Evolutionary conservation across 2,888 invertebrate genomes (phyloP), one percentile per base, ranked within the genome.

Genomic region (Dryomyza anilis): DNA sequence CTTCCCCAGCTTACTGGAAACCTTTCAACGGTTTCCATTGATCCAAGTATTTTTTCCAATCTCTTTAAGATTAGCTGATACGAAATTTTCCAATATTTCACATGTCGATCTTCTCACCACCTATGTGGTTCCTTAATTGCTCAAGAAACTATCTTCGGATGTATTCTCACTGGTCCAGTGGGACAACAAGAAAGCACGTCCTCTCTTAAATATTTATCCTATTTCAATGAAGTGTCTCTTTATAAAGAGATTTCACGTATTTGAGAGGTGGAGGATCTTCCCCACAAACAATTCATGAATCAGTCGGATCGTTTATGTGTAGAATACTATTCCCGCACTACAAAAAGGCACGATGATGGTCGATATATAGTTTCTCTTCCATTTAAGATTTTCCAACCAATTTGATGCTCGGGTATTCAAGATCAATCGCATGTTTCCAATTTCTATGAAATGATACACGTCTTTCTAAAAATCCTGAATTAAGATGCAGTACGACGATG

Each of bases 131-230:
- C 53, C 10, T 59, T 67, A 30, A 19, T 58, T 21, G 63, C 52
- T 10, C 61, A 65, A 55, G 65, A 65, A 52, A 63, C 65, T 2
- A 36, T 65, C 3, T 67, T 67, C 33, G 67, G 67, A 21, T 67
- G 65, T 63, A 67, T 65, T 33, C 8, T 67, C 1, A 65, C 63
- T n/a, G 67, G 67, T 46, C 67, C 65, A n/a, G 12, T 67, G 23
- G 7, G 21, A 14, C 33, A 33, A 4, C 6, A 21, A n/a, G 14
- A 27, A 14, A n/a, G 21, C 1, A 3, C 10, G 21, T 33, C 58
- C 2, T 58, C 21, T 12, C 16, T 43, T 10, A 52, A 39, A 14
- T 1, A 10, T 27, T 25, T 58, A 2, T 52, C 43, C 6, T 58
- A 29, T 21, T 62, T 55, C 19, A 43, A 52, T 58, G 58, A 64